Evolutionary conservation across 2,888 invertebrate genomes (phyloP), one percentile per base, ranked within the genome.

Genomic region (Tenthredo livida): DNA sequence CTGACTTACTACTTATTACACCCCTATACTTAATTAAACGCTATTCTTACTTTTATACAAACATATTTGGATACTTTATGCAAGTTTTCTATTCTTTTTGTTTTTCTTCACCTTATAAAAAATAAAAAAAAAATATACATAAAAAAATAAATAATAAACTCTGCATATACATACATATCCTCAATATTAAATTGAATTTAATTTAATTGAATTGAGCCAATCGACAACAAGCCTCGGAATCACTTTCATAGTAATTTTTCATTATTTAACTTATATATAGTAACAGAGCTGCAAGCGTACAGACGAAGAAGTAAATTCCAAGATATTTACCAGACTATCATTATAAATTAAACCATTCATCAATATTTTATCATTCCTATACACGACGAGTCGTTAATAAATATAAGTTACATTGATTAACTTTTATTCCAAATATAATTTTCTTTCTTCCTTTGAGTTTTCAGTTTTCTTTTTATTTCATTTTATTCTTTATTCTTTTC

Each of bases 41-140:
- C 43, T 43, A 75, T 47, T 47, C 47, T 75, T 75, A 75, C 12
- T 75, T 75, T 75, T 75, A 43, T 75, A 75, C 75, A 75, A 75
- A 75, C 50, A 75, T 75, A 50, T 50, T 75, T 50, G 43, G 75
- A 50, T 75, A 75, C 75, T 47, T 75, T 75, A 75, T 43, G 25
- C 43, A 25, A n/a, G 21, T 47, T 40, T 40, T 17, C 15, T 10
- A n/a, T 4, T 40, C n/a, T 40, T 37, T 72, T 40, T n/a, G 9
- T 40, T 61, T 25, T 12, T 25, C 61, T 61, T n/a, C 7, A 54
- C 4, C 47, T 15, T 15, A 12, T 12, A 7, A 54, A 54, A 54
- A 7, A 54, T n/a, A 17, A 54, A 54, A n/a, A n/a, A 1, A n/a
- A 17, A 54, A 54, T 33, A 29, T 2, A 29, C 29, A 50, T n/a